Evolutionary conservation across 1,140 invertebrate species (phyloP), one percentile per base, ranked within the genome.

Genomic region (Probaryconus sp.): DNA sequence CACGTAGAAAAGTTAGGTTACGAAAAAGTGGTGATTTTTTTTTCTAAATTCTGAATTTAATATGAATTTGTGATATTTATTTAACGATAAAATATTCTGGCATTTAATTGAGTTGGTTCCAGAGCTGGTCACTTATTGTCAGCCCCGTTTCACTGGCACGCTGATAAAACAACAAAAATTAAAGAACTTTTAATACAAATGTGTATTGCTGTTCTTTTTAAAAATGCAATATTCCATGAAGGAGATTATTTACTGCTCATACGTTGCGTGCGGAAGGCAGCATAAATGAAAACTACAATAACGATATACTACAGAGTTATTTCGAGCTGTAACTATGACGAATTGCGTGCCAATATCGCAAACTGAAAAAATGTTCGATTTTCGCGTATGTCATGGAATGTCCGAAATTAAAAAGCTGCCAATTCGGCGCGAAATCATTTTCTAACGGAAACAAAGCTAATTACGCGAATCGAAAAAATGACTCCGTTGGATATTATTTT

Each of bases 341-440:
- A 61, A 73, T 67, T 61, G 70, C 42, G 55, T 37, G 24, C 35
- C 61, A 73, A 73, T 73, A 73, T 73, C 67, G 70, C 61, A 73
- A 73, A 73, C 67, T 67, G 63, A 73, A 73, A 73, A 61, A 67
- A 45, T 45, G 55, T 73, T 73, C 70, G 63, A 73, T 73, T 67
- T 68, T 67, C 55, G 48, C 42, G 28, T 38, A 64, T 33, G 40
- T 60, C 61, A 65, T 21, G 17, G 47, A 2, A 42, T 16, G 35
- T 37, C 38, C 55, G 48, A 68, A 74, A 67, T 67, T 67, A 55
- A 60, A 58, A 35, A 40, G 70, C 37, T 43, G 26, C 28, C 37
- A 47, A 50, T 43, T 48, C 24, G 26, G 42, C 7, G 48, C 48
- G 42, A 67, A 55, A 67, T 48, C 63, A 58, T 67, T 67, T 65